Base-by-base conservation (phyloP, 64 coral and sea anemone genomes). In the Trachythela sp. region DNA sequence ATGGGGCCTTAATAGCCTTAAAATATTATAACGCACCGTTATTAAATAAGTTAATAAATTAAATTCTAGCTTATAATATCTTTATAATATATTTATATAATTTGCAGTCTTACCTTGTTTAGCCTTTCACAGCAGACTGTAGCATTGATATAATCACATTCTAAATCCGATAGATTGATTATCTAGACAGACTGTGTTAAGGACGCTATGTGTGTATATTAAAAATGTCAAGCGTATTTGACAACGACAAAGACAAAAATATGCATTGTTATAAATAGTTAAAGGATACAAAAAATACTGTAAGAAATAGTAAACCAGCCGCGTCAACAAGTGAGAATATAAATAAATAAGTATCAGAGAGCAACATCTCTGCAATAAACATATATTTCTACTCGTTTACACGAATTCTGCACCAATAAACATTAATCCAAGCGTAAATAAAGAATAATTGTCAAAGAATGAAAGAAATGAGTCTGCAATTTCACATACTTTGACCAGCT, bases 221-320 rank as follows among this genome's bases (percentile, higher is more conserved):
- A n/a, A 18, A 27, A n/a, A 64, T 64, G 56, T n/a, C 56, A 64
- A 64, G 22, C 26, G 22, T 45, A 45, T 45, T 64, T 64, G 13
- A 64, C 8, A 27, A 5, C 15, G 0, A 20, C 6, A 64, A 24
- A 64, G 15, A 18, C 15, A 20, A 2, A 64, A 20, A 20, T 9
- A 22, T n/a, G 24, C 20, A n/a, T n/a, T 64, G 1, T 5, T 6
- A 52, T 52, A 1, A 64, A 6, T 37, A 51, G n/a, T 15, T 20
- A 88, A 98, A 98, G 91, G 95, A 98, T 98, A 98, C 95, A 92
- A 94, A 98, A 92, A 94, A 98, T 68, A 98, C 95, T 1, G 95
- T 92, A 11, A 98, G 91, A 86, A 98, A 98, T 15, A 98, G 51
- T 2, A 98, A 64, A 32, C 88, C 93, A 85, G 93, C 93, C 52